Evolutionary conservation across 2,113 vertebrate genomes (phyloP).

Genomic region (Semicossyphus pulcher): DNA sequence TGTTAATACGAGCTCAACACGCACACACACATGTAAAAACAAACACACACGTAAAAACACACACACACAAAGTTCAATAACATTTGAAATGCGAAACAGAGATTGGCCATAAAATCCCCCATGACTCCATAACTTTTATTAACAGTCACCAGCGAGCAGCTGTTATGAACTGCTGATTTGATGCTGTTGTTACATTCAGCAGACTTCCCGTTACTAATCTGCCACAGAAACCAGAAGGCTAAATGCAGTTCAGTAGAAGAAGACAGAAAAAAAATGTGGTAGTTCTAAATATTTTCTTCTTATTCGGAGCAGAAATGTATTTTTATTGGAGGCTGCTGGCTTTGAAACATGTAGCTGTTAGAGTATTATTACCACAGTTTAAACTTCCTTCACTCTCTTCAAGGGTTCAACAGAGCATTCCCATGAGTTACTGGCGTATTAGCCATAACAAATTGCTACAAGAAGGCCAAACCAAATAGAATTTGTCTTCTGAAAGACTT

Average conservation of each 20-base stretch:
- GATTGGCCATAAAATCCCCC: not conserved
- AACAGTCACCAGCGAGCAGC: slow-evolving; percentile 33
- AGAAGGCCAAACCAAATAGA: slow-evolving; percentile 74
- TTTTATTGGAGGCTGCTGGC: slow-evolving; percentile 54
- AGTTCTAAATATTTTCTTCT: slow-evolving; percentile 25
- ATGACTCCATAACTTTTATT: slow-evolving; percentile 23
- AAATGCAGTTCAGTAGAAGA: slow-evolving; percentile 48
- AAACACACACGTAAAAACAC: not conserved
- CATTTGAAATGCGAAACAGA: not conserved
- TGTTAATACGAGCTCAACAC: slow-evolving; percentile 15
- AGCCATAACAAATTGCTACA: slow-evolving; percentile 72
- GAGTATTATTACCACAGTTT: slow-evolving; percentile 61
- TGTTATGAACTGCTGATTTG: slow-evolving; percentile 27
- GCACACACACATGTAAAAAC: not conserved
- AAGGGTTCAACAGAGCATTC: slow-evolving; percentile 58
- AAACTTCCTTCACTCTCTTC: slow-evolving; percentile 46
- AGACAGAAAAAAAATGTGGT: slow-evolving; percentile 35
- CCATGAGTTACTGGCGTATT: slow-evolving; percentile 65
- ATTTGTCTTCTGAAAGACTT: slow-evolving; percentile 64
- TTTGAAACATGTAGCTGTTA: slow-evolving; percentile 51
- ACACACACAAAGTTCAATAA: not conserved
- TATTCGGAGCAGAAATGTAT: slow-evolving; percentile 43
- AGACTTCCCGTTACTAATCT: slow-evolving; percentile 29
- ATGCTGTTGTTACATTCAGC: slow-evolving; percentile 24
- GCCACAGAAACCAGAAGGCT: slow-evolving; percentile 35